Evolutionary conservation across 2,113 vertebrate species (phyloP), one percentile per base, ranked within the genome.

Genomic region (Setophaga kirtlandii): DNA sequence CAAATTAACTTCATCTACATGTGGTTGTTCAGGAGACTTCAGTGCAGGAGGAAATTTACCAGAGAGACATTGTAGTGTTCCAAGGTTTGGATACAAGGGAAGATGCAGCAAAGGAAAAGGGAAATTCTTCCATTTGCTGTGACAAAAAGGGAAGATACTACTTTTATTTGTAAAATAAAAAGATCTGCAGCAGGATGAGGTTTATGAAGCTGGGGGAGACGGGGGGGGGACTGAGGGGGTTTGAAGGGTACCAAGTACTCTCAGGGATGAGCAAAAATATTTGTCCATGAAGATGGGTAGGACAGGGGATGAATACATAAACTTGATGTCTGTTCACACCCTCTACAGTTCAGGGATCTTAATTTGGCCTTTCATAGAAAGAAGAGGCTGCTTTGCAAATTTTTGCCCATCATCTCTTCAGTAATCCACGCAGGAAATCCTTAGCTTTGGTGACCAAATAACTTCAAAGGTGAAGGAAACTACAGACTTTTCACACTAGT

Each of bases 211-310:
- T 78, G n/a, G 49, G n/a, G 8, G 18, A 78, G 15, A 11, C 7
- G 64, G 21, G 20, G 16, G 12, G 6, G 6, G 4, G 3, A 30
- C 49, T 60, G 33, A 47, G 3, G 2, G 12, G 0, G 3, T 78
- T 74, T 5, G 7, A 59, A 73, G 14, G 13, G 17, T 69, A 16
- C 31, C 2, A 11, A 11, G 18, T 21, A 24, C 13, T 55, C 25
- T 49, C 37, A 78, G 16, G 8, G 28, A 8, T 60, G 31, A 75
- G 23, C 15, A 63, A 65, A 94, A 49, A 4, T 60, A 28, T 44
- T 83, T 94, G 16, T 41, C 30, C 28, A 8, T 69, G 50, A 4
- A 53, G 47, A 16, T 52, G 23, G 28, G 9, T 71, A 87, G 47
- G 41, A 68, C 8, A 71, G 30, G 15, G 35, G 33, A 71, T 11